Conservation (phyloP, 2,797 vertebrate genomes). For the Nasua narica region DNA sequence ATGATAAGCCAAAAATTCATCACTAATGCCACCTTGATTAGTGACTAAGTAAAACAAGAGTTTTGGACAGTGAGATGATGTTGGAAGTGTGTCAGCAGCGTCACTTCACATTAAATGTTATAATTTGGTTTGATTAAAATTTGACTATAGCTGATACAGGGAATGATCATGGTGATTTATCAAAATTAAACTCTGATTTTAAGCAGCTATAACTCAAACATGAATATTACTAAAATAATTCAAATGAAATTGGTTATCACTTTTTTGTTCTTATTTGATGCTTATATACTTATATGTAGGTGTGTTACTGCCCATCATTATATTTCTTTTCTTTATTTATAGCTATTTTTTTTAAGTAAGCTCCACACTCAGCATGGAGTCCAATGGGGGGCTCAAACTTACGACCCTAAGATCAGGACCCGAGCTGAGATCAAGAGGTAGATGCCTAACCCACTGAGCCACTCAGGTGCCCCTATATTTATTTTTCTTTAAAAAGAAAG, state of each 20-base stretch:
- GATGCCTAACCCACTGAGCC: not conserved
- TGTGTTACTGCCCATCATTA: not conserved
- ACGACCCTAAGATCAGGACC: not conserved
- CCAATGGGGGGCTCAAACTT: not conserved
- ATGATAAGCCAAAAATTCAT: not conserved
- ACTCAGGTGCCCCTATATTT: rapidly evolving
- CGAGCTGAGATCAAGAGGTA: not conserved
- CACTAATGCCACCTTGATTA: not conserved
- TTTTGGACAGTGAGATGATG: not conserved
- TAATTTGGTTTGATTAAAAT: constrained; percentile 4
- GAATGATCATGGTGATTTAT: not conserved
- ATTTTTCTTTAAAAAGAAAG: not conserved
- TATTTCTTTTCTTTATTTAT: not conserved
- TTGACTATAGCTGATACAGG: not conserved
- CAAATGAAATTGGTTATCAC: not conserved
- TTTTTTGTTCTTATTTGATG: not conserved
- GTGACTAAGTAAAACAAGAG: not conserved
- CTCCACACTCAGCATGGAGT: not conserved
- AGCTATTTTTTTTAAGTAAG: not conserved
- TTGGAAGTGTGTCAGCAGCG: not conserved
- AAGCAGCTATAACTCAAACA: not conserved
- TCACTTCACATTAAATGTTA: not conserved
- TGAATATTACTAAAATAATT: not conserved
- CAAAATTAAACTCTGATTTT: constrained; percentile 18
- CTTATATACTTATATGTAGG: not conserved